Percentiles rank a stretch among this genome's conserved stretches.
These are phyloP conservation scores for Spilosoma lubricipeda DNA, from an alignment of 2,888 invertebrate genomes.

Conservation along the genomic window DNA sequence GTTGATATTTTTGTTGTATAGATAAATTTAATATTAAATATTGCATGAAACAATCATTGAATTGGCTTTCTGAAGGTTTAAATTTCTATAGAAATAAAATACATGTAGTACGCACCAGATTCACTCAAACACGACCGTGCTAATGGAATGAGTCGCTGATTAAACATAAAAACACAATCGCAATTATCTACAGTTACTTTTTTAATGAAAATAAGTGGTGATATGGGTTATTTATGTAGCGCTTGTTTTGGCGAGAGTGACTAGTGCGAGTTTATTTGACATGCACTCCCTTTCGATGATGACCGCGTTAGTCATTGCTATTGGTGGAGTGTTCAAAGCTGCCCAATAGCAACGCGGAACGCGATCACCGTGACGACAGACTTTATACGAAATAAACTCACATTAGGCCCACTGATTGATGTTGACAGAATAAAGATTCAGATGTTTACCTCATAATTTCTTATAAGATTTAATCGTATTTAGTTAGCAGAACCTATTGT, in stretches of 20 bases:
- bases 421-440: neutral
- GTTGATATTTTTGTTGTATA: conserved; percentile 14
- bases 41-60: neutral
- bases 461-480: neutral
- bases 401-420: no score
- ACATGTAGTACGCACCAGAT: neutral
- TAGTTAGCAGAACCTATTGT: neutral
- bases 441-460: neutral
- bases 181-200: neutral
- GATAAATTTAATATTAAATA: neutral
- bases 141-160: neutral
- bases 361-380: no score
- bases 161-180: neutral
- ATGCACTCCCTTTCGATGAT: no score
- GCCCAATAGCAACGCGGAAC: no score
- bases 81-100: neutral
- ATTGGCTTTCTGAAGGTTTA: neutral
- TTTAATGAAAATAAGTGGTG: neutral
- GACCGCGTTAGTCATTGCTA: no score
- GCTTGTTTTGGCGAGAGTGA: no score
- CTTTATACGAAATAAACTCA: no score
- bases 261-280: no score
- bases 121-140: neutral
- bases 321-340: no score
- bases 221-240: neutral